Base-by-base conservation (phyloP, 2,888 invertebrate genomes). In the Pardosa pseudoannulata region DNA sequence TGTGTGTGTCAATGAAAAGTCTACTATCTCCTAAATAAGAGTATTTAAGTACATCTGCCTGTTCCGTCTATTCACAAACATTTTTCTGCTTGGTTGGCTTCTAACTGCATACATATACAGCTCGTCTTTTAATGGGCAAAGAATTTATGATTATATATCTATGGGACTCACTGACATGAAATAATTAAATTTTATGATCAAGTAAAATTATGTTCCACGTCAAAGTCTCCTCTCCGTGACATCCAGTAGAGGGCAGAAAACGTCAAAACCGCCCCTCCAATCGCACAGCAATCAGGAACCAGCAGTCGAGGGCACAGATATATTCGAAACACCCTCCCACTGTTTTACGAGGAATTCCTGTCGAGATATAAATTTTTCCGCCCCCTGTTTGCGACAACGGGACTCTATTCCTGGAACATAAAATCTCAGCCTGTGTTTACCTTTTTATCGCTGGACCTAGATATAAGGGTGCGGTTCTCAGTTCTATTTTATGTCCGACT, bases 331-430 rank as follows among this genome's bases (percentile, higher is more conserved):
- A 64, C 76, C 71, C 11, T 72, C 82, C 82, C 72, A 76, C 82
- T 83, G 82, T 83, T 83, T 83, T 83, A 83, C 71, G 64, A 71
- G 32, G 64, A 64, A 76, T 81, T 75, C 81, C 64, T 70, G 75
- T 74, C 75, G 64, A 56, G 82, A 75, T 65, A 83, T 83, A 83
- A 76, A 83, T 83, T 72, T 50, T 29, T 29, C 16, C 50, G 27
- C 29, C 28, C 41, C 23, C 75, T 68, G n/a, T 46, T 64, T 16
- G 50, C 46, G 31, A 72, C 36, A 31, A 46, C 67, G 46, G 67
- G 31, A 50, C 39, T 78, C 39, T 31, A 7, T 65, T 50, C 32
- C 36, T 62, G 27, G 32, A 39, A 62, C 68, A 80, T 74, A 74
- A 74, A 80, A 74, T 29, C 56, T 56, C 56, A 50, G 79, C n/a